A percentile compares a stretch with the other conserved stretches of the same genome.
Conservation (phyloP, 2,888 invertebrate genomes). For the Congeria kusceri region DNA sequence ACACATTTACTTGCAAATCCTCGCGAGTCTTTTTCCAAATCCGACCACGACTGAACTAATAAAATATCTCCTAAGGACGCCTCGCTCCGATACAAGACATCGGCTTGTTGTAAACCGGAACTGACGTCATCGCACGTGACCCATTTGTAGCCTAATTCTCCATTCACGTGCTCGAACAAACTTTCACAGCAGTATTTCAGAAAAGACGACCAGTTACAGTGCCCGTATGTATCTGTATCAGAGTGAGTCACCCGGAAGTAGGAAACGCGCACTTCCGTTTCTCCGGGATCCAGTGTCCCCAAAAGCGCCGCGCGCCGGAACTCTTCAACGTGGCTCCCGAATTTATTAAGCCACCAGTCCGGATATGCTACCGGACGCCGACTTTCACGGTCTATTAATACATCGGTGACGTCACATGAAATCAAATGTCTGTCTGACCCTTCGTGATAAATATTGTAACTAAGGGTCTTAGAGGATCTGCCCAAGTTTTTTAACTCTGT, state of each 20-base stretch:
- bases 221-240: conserved; percentile 37
- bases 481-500: conserved; percentile 25
- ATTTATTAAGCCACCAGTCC: conserved; percentile 31
- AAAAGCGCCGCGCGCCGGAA: conserved; percentile 8
- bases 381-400: conserved; percentile 5
- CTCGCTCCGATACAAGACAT: background rate
- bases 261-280: background rate
- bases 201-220: conserved; percentile 40
- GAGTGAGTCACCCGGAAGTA: conserved; percentile 10
- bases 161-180: conserved; percentile 21
- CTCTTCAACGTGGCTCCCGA: conserved; percentile 8
- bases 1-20: background rate
- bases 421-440: conserved; percentile 7
- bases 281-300: background rate
- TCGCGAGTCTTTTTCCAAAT: too few species aligned
- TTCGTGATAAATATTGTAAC: conserved; percentile 18
- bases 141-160: background rate
- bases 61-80: background rate
- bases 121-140: conserved; percentile 1
- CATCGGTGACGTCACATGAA: conserved; percentile 30
- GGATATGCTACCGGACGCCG: conserved; percentile 21
- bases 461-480: conserved; percentile 29
- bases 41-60: conserved; percentile 4
- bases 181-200: conserved; percentile 40
- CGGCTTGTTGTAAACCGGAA: background rate